phyloP scores from a whole-genome alignment of 92 coral and sea anemone species.

The Umimayanthus kanabou region DNA sequence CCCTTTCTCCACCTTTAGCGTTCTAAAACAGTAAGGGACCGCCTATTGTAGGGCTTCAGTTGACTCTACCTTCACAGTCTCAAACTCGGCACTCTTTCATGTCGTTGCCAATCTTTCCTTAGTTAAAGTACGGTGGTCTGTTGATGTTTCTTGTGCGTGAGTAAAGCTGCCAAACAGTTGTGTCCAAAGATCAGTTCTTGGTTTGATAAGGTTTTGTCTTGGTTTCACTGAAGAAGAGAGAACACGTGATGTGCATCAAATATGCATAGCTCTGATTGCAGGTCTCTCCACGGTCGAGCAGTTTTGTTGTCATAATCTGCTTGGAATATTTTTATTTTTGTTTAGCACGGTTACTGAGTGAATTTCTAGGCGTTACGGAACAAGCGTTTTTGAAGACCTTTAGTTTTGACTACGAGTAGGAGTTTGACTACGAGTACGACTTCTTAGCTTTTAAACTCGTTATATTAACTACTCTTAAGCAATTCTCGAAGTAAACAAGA shows the following conservation, averaged over 20 bases:
- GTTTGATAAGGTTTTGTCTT: not conserved
- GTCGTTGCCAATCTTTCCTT: not conserved
- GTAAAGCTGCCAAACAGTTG: not conserved
- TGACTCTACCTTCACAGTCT: not conserved
- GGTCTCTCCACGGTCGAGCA: slow-evolving; percentile 29
- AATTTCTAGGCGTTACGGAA: too few species aligned
- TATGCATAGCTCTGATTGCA: slow-evolving; percentile 1
- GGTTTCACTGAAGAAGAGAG: not conserved
- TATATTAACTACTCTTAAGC: too few species aligned
- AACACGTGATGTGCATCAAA: slow-evolving; percentile 1
- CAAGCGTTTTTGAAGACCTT: too few species aligned
- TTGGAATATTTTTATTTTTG: not conserved
- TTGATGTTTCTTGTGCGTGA: not conserved
- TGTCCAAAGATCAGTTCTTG: not conserved
- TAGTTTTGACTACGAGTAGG: too few species aligned
- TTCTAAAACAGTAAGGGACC: too few species aligned
- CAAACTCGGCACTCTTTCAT: not conserved
- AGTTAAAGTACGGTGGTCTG: not conserved
- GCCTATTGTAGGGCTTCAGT: not conserved
- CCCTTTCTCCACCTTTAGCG: not conserved
- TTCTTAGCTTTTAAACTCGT: too few species aligned
- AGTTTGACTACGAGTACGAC: too few species aligned
- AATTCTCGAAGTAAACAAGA: too few species aligned
- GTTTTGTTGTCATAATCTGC: not conserved
- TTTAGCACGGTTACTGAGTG: not conserved